Base-by-base conservation (phyloP, 2,113 vertebrate genomes). In the Centrocercus urophasianus region DNA sequence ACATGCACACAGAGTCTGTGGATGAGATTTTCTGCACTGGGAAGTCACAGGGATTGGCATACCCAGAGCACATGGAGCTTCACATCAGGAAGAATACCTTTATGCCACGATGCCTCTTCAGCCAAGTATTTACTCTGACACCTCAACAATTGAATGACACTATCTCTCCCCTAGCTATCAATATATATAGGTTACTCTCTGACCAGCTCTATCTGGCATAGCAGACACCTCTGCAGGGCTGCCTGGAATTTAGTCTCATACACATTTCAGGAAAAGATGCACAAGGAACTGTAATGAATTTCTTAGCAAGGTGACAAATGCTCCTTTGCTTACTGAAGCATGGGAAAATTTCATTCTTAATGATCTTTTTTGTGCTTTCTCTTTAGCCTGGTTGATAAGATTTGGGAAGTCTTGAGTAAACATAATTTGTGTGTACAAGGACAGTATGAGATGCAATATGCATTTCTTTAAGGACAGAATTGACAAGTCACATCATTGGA, bases 131-230 rank as follows among this genome's bases (percentile, higher is more conserved):
- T 47, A 30, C 13, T 64, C 10, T 66, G 81, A 61, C 7, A 48
- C 14, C 17, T 61, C 4, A 27, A 18, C 25, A 89, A 30, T 0
- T 36, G 15, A 72, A 69, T 11, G 4, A n/a, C 64, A 60, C 18
- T 10, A 3, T 8, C 10, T 34, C n/a, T 63, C 28, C 11, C 17
- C 4, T 63, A 0, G 16, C 83, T 32, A 77, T 36, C 30, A 66
- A 57, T 11, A n/a, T 2, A 30, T 2, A 11, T 0, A 0, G 13
- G 28, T 25, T 60, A 66, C 38, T 15, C 3, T 3, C 52, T n/a
- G 8, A 47, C 34, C 45, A 74, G 47, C 32, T 52, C 34, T 47
- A 15, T 3, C 42, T 54, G 40, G 27, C 24, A 21, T 32, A 52
- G 14, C 1, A 2, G 64, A 47, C 32, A 40, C 8, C 1, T 2